phyloP scores from a whole-genome alignment of 2,797 vertebrate genomes.

The Silurus aristotelis region DNA sequence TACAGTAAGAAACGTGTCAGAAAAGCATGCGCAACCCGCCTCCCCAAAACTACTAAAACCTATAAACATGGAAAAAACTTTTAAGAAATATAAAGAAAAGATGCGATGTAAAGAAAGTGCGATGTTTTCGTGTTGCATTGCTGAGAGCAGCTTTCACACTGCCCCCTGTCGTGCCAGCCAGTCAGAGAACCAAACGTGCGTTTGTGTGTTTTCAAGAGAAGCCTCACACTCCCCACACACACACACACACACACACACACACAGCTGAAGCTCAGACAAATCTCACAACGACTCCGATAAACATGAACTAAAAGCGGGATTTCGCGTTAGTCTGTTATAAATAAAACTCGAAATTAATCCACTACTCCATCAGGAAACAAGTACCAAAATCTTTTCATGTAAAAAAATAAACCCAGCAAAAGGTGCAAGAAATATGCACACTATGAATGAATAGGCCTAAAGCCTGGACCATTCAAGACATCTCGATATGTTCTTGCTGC shows the following conservation, averaged over 20 bases:
- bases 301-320: neutral
- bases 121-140: neutral
- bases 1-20: too few species aligned
- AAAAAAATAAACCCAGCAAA: neutral
- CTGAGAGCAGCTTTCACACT: constrained; percentile 18
- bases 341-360: neutral
- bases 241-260: neutral
- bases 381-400: neutral
- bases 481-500: neutral
- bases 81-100: neutral
- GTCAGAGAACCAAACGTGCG: neutral
- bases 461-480: neutral
- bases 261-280: neutral
- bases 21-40: neutral
- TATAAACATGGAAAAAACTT: neutral
- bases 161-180: constrained; percentile 30
- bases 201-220: neutral
- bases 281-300: too few species aligned
- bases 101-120: neutral
- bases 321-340: neutral
- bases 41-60: neutral
- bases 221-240: too few species aligned
- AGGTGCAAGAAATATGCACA: neutral
- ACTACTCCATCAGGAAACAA: neutral
- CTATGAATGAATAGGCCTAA: neutral